phyloP scores from a whole-genome alignment of 2,888 invertebrate species.

The Cabera pusaria region DNA sequence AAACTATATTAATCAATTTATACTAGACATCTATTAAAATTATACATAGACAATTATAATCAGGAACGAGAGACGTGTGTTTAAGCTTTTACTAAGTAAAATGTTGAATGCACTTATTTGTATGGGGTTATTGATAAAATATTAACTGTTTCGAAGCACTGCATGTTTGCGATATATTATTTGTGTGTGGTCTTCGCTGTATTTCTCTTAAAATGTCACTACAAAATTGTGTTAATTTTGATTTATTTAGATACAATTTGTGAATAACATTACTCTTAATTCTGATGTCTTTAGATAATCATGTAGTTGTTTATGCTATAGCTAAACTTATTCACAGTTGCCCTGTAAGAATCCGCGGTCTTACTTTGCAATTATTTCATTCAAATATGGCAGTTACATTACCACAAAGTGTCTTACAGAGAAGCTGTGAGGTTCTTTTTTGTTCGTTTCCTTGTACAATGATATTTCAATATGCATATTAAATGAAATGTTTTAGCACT shows the following conservation, averaged over 20 bases:
- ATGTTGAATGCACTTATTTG: slow-evolving; percentile 10
- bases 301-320: too few species aligned
- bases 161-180: slow-evolving; percentile 36
- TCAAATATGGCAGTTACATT: slow-evolving; percentile 74
- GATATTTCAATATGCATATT: too few species aligned
- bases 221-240: slow-evolving; percentile 23
- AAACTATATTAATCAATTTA: slow-evolving; percentile 25
- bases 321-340: slow-evolving; percentile 59
- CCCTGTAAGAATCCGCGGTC: slow-evolving; percentile 65
- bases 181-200: slow-evolving; percentile 64
- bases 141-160: slow-evolving; percentile 21
- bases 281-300: neutral
- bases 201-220: slow-evolving; percentile 17
- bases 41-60: slow-evolving; percentile 18
- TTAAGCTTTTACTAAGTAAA: slow-evolving; percentile 10
- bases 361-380: slow-evolving; percentile 27
- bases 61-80: slow-evolving; percentile 5
- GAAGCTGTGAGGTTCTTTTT: slow-evolving; percentile 77
- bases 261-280: too few species aligned
- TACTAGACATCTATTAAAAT: slow-evolving; percentile 32
- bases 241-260: too few species aligned
- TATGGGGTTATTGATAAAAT: slow-evolving; percentile 6
- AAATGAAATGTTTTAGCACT: too few species aligned
- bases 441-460: too few species aligned
- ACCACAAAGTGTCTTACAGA: slow-evolving; percentile 71